Conservation (phyloP, 2,888 invertebrate species). For the Dinocampus coccinellae region DNA sequence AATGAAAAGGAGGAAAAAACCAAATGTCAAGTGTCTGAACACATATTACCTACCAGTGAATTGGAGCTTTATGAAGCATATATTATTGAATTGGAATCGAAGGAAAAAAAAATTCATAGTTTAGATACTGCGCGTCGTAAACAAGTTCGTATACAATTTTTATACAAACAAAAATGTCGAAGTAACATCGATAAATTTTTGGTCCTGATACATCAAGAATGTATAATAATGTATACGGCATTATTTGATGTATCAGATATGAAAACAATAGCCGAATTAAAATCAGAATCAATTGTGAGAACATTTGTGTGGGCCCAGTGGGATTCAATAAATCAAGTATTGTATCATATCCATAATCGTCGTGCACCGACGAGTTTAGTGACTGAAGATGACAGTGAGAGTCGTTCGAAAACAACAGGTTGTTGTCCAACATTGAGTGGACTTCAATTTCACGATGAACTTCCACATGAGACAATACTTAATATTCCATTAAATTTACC, state of each 20-base stretch:
- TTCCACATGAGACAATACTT: conserved; percentile 88
- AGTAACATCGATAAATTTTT: conserved; percentile 76
- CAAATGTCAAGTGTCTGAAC: conserved; percentile 38
- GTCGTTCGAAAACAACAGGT: conserved; percentile 69
- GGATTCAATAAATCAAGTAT: conserved; percentile 83
- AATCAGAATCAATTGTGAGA: conserved; percentile 73
- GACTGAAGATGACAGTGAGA: conserved; percentile 75
- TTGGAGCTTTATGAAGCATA: conserved; percentile 75
- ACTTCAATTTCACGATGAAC: conserved; percentile 87
- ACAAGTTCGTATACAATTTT: conserved; percentile 85
- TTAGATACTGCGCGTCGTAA: conserved; percentile 75
- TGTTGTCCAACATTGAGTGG: conserved; percentile 82
- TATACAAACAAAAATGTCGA: conserved; percentile 73
- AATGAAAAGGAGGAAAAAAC: conserved; percentile 26
- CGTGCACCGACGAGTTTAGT: conserved; percentile 78
- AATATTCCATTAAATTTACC: conserved; percentile 88
- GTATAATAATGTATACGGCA: conserved; percentile 70
- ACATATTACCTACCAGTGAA: conserved; percentile 36
- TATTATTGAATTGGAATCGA: conserved; percentile 74
- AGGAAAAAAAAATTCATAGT: conserved; percentile 65
- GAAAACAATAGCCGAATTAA: conserved; percentile 56
- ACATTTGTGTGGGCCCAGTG: conserved; percentile 90
- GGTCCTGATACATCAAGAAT: conserved; percentile 82
- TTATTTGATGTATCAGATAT: conserved; percentile 48
- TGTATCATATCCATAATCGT: conserved; percentile 87